A percentile compares a stretch with the other conserved stretches of the same genome.
These are phyloP conservation scores for Euura lappo DNA, from an alignment of 1,140 invertebrate genomes.

Conservation along the genomic window DNA sequence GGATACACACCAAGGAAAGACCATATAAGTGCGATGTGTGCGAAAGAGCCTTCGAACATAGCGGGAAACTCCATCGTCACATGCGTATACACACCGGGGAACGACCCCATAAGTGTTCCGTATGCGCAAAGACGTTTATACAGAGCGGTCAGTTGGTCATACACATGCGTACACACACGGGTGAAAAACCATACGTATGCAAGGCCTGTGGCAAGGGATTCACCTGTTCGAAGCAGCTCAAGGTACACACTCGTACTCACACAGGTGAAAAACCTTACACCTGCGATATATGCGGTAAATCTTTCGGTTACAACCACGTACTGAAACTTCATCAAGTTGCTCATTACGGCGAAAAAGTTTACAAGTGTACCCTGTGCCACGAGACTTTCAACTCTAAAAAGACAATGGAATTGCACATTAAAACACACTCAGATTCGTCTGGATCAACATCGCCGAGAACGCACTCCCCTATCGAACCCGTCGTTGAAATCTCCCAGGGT, in stretches of 20 bases:
- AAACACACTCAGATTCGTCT: constrained; percentile 78
- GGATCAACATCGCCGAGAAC: constrained; percentile 42
- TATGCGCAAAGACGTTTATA: constrained; percentile 91
- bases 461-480: constrained; percentile 48
- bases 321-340: constrained; percentile 88
- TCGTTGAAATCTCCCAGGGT: constrained; percentile 47
- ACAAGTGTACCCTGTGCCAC: constrained; percentile 89
- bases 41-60: constrained; percentile 89
- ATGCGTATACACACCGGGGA: constrained; percentile 93
- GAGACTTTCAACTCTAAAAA: constrained; percentile 90
- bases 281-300: constrained; percentile 81
- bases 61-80: constrained; percentile 89
- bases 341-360: constrained; percentile 90
- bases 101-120: constrained; percentile 90
- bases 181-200: constrained; percentile 91
- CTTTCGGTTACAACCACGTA: constrained; percentile 88
- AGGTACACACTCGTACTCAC: constrained; percentile 85
- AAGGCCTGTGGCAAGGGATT: constrained; percentile 86
- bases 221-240: constrained; percentile 89
- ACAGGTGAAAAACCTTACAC: constrained; percentile 81
- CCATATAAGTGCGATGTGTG: constrained; percentile 89
- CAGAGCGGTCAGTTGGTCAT: constrained; percentile 87
- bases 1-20: constrained; percentile 89
- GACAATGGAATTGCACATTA: constrained; percentile 87
- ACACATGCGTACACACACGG: constrained; percentile 86